A percentile compares a stretch with the other conserved stretches of the same genome.
Conservation (phyloP, 2,888 invertebrate species). For the Chalcis sispes region DNA sequence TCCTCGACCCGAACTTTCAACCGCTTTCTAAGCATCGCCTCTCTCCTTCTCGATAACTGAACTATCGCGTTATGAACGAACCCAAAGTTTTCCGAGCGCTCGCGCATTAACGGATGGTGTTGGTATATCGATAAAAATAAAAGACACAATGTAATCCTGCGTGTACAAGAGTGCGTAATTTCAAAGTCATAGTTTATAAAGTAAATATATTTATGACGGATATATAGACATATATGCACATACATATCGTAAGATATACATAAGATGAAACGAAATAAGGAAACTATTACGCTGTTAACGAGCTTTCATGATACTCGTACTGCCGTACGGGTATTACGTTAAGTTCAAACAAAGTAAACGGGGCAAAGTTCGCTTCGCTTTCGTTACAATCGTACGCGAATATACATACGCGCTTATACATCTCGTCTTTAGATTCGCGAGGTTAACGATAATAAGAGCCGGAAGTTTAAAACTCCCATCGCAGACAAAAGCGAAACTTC, state of each 20-base stretch:
- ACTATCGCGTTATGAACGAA: conserved; percentile 45
- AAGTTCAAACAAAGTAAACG: no score
- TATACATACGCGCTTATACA: neutral
- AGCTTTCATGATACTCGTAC: no score
- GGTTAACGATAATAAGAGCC: conserved; percentile 20
- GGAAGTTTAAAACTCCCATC: conserved; percentile 33
- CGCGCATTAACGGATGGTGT: neutral
- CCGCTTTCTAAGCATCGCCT: no score
- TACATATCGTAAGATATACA: no score
- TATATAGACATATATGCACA: no score
- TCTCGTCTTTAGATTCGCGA: conserved; percentile 13
- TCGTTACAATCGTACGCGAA: conserved; percentile 9
- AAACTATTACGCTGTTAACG: no score
- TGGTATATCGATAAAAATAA: neutral
- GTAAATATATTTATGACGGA: no score
- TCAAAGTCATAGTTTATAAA: neutral
- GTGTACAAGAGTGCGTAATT: neutral
- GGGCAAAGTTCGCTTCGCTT: conserved; percentile 26
- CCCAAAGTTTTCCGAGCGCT: conserved; percentile 41
- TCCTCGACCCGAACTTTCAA: conserved; percentile 56
- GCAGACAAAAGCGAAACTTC: neutral
- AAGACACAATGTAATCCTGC: neutral
- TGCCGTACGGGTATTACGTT: no score
- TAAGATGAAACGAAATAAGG: neutral
- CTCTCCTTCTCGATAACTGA: conserved; percentile 48